Conservation (phyloP, 2,888 invertebrate genomes). For the Apoda limacodes region DNA sequence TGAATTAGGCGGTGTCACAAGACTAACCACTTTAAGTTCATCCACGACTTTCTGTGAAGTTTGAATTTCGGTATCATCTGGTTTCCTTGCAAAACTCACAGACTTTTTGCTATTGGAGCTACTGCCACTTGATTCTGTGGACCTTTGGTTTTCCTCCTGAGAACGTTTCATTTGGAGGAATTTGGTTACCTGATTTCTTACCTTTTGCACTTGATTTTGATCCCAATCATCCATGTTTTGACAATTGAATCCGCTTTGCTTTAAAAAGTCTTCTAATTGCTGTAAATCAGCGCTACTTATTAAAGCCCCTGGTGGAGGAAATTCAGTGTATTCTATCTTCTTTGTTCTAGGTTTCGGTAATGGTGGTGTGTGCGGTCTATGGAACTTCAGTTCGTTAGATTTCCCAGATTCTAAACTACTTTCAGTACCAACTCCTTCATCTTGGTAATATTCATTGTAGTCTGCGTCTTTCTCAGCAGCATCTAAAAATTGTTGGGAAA, state of each 20-base stretch:
- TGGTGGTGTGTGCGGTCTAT: slow-evolving; percentile 64
- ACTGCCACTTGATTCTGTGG: slow-evolving; percentile 69
- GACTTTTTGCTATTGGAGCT: slow-evolving; percentile 76
- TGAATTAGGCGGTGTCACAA: slow-evolving; percentile 79
- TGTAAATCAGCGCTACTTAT: slow-evolving; percentile 74
- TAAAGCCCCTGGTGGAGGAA: slow-evolving; percentile 59
- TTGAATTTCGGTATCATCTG: slow-evolving; percentile 42
- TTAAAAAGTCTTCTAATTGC: slow-evolving; percentile 78
- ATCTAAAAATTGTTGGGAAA: slow-evolving; percentile 64
- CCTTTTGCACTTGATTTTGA: slow-evolving; percentile 76
- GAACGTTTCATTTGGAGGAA: slow-evolving; percentile 78
- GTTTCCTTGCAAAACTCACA: slow-evolving; percentile 80
- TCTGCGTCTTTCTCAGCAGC: slow-evolving; percentile 66
- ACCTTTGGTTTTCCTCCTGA: slow-evolving; percentile 73
- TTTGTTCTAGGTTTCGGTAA: slow-evolving; percentile 61
- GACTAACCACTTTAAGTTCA: slow-evolving; percentile 52
- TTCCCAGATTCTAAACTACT: slow-evolving; percentile 71
- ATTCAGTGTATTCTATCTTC: slow-evolving; percentile 60
- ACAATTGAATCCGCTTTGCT: slow-evolving; percentile 76
- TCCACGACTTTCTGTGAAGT: slow-evolving; percentile 63
- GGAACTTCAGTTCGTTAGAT: slow-evolving; percentile 61
- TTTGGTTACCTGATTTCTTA: slow-evolving; percentile 78
- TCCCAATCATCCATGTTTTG: slow-evolving; percentile 76
- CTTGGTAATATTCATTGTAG: slow-evolving; percentile 66
- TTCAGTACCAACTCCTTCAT: slow-evolving; percentile 73